Conservation (phyloP, 1,140 invertebrate species). For the Harpegnathos saltator region DNA sequence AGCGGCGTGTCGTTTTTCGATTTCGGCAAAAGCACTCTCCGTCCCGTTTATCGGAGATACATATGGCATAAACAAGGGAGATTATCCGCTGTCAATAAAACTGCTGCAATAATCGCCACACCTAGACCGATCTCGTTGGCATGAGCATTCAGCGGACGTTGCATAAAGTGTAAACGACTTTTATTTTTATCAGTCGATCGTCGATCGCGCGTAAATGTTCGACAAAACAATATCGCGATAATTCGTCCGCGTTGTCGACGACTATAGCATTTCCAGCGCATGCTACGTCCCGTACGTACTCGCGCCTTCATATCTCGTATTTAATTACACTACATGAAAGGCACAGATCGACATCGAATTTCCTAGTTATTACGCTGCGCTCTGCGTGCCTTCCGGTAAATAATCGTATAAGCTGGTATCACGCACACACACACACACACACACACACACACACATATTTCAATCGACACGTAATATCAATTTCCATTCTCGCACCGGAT, state of each 20-base stretch:
- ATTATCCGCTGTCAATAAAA: conserved; percentile 39
- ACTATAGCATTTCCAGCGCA: conserved; percentile 2
- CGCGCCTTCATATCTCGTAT: conserved; percentile 11
- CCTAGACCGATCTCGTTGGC: not conserved
- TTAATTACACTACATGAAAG: conserved; percentile 16
- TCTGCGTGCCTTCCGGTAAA: conserved; percentile 8
- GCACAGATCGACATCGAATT: conserved; percentile 38
- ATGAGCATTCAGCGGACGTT: not conserved
- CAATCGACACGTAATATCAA: not conserved
- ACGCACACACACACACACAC: too few relatives aligned
- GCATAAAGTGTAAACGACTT: conserved; percentile 23
- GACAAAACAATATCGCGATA: conserved; percentile 38
- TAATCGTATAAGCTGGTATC: conserved; percentile 11
- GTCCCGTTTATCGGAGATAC: not conserved
- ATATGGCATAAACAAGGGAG: not conserved
- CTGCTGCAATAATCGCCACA: conserved; percentile 3
- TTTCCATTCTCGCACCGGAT: conserved; percentile 9
- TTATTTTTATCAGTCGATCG: not conserved
- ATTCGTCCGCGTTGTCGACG: conserved; percentile 10
- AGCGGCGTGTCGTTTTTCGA: not conserved
- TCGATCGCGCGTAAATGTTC: not conserved
- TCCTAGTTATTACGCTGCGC: conserved; percentile 35
- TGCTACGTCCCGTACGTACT: not conserved
- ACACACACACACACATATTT: too few relatives aligned
- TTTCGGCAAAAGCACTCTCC: not conserved